phyloP scores from a whole-genome alignment of 2,797 vertebrate genomes.

The Hydrocynus forskahlii region DNA sequence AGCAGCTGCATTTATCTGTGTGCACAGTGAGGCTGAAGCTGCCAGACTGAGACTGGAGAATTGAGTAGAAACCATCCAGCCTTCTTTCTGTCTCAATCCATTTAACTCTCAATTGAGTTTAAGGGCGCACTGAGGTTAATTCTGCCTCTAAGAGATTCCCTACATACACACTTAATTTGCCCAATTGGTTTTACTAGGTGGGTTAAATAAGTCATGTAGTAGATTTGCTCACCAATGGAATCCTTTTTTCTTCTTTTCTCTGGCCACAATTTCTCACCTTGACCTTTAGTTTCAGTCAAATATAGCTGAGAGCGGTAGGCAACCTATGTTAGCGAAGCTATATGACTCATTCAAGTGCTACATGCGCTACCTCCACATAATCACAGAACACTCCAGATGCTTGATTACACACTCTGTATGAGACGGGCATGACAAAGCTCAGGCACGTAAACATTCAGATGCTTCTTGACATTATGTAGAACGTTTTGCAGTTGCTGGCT shows the following conservation, averaged over 20 bases:
- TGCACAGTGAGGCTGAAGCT: background rate
- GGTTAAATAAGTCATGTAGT: background rate
- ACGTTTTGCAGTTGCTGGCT: background rate
- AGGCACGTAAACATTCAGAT: background rate
- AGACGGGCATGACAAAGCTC: background rate
- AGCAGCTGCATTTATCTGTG: slow-evolving; percentile 19
- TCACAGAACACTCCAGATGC: background rate
- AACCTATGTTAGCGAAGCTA: background rate
- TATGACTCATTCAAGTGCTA: slow-evolving; percentile 7
- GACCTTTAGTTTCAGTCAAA: background rate
- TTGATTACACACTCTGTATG: slow-evolving; percentile 2
- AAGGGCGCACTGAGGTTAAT: background rate
- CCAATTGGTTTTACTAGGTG: background rate
- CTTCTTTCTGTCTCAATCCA: background rate
- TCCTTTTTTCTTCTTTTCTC: background rate
- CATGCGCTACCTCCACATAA: too few species aligned
- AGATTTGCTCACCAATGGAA: background rate
- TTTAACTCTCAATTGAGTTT: slow-evolving; percentile 1
- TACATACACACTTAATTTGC: background rate
- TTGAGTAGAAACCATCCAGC: background rate
- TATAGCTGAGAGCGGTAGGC: background rate
- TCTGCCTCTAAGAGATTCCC: background rate
- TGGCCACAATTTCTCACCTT: background rate
- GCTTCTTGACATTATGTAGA: background rate
- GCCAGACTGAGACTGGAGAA: background rate